A percentile compares a stretch with the other conserved stretches of the same genome.
Conservation (phyloP, 2,113 vertebrate genomes). For the Rousettus leschenaultii region DNA sequence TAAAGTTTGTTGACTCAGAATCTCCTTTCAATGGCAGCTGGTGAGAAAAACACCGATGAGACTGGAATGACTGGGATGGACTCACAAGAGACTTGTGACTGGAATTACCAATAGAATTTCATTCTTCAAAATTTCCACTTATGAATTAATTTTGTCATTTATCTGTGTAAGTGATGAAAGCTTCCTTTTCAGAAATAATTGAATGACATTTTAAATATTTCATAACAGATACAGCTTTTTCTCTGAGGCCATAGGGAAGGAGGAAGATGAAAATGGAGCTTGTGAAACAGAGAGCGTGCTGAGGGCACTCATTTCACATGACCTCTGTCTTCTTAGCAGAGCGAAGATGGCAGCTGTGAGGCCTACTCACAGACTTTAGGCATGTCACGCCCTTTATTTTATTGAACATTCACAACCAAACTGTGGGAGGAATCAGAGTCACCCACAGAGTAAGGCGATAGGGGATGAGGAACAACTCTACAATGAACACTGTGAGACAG, state of each 20-base stretch:
- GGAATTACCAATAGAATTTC: neutral
- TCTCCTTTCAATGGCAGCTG: neutral
- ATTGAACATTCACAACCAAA: neutral
- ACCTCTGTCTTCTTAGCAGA: neutral
- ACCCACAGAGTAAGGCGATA: neutral
- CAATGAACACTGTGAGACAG: neutral
- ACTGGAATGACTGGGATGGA: neutral
- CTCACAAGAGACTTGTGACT: neutral
- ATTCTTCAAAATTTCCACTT: neutral
- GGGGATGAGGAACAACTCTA: neutral
- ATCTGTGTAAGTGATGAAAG: neutral
- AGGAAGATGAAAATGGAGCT: neutral
- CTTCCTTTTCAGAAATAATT: neutral
- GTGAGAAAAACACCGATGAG: neutral
- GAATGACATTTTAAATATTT: neutral
- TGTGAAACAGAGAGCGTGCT: neutral
- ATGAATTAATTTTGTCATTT: neutral
- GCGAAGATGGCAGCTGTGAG: neutral
- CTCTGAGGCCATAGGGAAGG: neutral
- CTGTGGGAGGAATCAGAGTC: neutral
- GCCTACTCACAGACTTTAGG: neutral
- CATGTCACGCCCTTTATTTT: neutral
- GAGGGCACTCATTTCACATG: neutral
- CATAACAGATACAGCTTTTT: neutral
- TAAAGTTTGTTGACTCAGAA: neutral